A percentile compares a stretch with the other conserved stretches of the same genome.
Conservation (phyloP, 2,113 vertebrate species). For the Thermophis baileyi region DNA sequence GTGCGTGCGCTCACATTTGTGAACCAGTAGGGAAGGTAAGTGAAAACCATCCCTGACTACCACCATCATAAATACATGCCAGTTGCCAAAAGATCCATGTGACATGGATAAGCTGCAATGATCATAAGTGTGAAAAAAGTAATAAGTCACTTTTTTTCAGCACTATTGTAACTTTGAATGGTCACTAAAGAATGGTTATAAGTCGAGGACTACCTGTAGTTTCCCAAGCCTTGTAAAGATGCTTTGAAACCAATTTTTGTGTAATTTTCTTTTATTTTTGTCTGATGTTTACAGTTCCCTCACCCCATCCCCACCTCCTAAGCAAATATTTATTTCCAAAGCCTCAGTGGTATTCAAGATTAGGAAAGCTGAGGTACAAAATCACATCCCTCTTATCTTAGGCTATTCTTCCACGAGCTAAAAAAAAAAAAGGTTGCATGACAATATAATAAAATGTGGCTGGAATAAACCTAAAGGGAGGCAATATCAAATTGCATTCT, state of each 20-base stretch:
- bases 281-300: not conserved
- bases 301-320: not conserved
- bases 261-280: not conserved
- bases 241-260: not conserved
- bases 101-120: not conserved
- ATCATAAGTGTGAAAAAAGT: not conserved
- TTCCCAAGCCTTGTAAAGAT: not conserved
- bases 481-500: slow-evolving; percentile 41
- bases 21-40: too few relatives aligned
- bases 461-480: slow-evolving; percentile 28
- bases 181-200: not conserved
- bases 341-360: slow-evolving; percentile 28
- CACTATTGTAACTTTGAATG: not conserved
- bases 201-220: not conserved
- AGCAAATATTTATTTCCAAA: slow-evolving; percentile 23
- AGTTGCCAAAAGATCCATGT: not conserved
- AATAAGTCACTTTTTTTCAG: not conserved
- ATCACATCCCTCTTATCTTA: slow-evolving; percentile 4
- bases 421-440: slow-evolving; percentile 24
- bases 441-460: slow-evolving; percentile 39
- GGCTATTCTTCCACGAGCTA: not conserved
- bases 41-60: too few relatives aligned
- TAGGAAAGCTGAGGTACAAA: slow-evolving; percentile 43
- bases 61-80: not conserved
- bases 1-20: too few relatives aligned